Evolutionary conservation across 2,797 vertebrate genomes (phyloP).

Genomic region (Salmo trutta): DNA sequence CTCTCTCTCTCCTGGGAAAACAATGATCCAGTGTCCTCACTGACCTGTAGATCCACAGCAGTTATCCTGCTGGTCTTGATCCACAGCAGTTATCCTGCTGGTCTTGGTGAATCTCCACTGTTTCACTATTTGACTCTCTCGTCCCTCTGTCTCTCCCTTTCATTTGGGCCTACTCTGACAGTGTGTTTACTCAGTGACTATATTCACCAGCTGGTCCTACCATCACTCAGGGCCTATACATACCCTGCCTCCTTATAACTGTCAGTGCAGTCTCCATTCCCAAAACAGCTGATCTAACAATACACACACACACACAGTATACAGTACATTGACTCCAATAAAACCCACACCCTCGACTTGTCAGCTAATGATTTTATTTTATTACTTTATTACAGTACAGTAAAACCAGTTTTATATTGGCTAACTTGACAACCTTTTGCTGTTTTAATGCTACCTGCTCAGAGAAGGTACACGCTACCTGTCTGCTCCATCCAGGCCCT

Average conservation of each 20-base stretch:
- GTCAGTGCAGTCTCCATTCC: conserved; percentile 33
- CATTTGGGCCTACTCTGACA: conserved; percentile 27
- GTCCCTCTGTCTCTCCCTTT: conserved; percentile 18
- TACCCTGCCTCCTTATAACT: conserved; percentile 42
- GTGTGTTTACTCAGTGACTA: conserved; percentile 52
- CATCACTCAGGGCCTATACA: conserved; percentile 43
- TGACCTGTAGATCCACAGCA: background rate
- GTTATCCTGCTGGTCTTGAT: background rate
- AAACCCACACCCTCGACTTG: background rate
- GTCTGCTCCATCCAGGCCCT: background rate
- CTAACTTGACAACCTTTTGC: background rate
- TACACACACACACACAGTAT: background rate
- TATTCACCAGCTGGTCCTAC: conserved; percentile 50
- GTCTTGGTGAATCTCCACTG: background rate
- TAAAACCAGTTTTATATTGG: background rate
- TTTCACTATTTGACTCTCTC: conserved; percentile 27
- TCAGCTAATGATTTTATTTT: background rate
- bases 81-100: background rate
- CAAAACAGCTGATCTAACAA: conserved; percentile 44
- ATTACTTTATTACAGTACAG: background rate
- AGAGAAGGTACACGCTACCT: background rate
- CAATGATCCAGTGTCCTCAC: no score
- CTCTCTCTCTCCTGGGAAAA: background rate
- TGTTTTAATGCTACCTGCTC: background rate
- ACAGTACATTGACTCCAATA: background rate